Conservation (phyloP, 2,888 invertebrate species). For the Physocephala rufipes region DNA sequence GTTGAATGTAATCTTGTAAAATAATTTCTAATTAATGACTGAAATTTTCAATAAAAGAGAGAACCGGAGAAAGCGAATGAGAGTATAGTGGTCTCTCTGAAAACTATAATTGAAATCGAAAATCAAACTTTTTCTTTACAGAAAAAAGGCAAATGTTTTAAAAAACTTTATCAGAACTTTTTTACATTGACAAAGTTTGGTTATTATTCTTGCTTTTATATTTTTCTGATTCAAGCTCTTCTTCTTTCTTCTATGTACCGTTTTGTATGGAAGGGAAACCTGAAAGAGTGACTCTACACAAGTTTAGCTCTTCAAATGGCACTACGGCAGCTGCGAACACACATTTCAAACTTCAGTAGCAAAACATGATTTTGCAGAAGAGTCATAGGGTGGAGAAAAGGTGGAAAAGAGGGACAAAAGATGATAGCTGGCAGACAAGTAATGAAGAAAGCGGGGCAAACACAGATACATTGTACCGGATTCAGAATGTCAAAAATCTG, state of each 20-base stretch:
- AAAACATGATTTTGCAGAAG: too few relatives aligned
- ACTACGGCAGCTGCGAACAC: not conserved
- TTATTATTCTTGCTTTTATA: not conserved
- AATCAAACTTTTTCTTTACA: not conserved
- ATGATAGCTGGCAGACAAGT: not conserved
- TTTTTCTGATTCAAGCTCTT: not conserved
- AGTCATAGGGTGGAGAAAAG: too few relatives aligned
- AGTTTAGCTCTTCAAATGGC: slow-evolving; percentile 26
- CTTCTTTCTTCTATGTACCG: not conserved
- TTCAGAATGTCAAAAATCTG: not conserved
- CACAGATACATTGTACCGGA: too few relatives aligned
- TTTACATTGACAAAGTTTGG: too few relatives aligned
- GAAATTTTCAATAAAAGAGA: not conserved
- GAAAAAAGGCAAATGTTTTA: not conserved
- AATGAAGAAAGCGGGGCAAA: not conserved
- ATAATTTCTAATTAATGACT: not conserved
- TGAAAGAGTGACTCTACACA: slow-evolving; percentile 11
- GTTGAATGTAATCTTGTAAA: not conserved
- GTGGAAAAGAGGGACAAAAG: not conserved
- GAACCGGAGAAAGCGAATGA: too few relatives aligned
- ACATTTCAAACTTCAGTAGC: not conserved
- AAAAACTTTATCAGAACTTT: slow-evolving; percentile 4
- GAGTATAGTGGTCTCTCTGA: not conserved
- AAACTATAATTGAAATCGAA: slow-evolving; percentile 3
- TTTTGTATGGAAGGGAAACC: too few relatives aligned